Percentiles rank a stretch among this genome's conserved stretches.
These are phyloP conservation scores for Macrosoma leucophasiata DNA, from an alignment of 2,888 invertebrate species.

Conservation along the genomic window DNA sequence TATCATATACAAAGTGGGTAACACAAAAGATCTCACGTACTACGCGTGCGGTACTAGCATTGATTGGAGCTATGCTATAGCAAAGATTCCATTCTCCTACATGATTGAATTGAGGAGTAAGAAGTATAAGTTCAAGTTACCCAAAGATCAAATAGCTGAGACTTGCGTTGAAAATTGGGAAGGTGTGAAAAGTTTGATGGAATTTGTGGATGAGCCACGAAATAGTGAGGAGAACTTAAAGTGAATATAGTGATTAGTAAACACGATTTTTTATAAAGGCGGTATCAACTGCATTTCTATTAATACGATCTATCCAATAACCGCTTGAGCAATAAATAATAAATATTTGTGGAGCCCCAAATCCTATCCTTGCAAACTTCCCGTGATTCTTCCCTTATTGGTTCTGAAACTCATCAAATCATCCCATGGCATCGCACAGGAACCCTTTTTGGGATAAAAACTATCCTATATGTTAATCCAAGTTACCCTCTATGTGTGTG, in stretches of 20 bases:
- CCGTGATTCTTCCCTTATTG: no score
- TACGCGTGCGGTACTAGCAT: conserved; percentile 62
- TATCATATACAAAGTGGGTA: conserved; percentile 59
- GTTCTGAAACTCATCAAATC: no score
- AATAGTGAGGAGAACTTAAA: not conserved
- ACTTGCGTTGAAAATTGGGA: conserved; percentile 55
- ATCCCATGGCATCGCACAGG: no score
- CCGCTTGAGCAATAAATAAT: no score
- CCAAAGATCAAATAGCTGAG: conserved; percentile 52
- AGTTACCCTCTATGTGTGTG: no score
- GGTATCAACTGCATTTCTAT: no score
- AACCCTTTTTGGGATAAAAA: no score
- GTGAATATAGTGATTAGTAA: no score
- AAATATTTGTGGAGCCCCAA: no score
- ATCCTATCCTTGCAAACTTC: no score
- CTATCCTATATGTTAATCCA: no score
- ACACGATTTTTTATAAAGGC: not conserved
- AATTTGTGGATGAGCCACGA: conserved; percentile 43
- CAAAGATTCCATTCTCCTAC: conserved; percentile 62
- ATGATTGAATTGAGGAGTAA: conserved; percentile 61
- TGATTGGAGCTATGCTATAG: conserved; percentile 63
- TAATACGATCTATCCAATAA: no score
- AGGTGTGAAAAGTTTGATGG: conserved; percentile 52
- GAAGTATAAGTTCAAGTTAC: conserved; percentile 51
- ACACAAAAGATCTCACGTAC: conserved; percentile 62